Conservation (phyloP, 2,113 vertebrate species). For the Bombycilla garrulus region DNA sequence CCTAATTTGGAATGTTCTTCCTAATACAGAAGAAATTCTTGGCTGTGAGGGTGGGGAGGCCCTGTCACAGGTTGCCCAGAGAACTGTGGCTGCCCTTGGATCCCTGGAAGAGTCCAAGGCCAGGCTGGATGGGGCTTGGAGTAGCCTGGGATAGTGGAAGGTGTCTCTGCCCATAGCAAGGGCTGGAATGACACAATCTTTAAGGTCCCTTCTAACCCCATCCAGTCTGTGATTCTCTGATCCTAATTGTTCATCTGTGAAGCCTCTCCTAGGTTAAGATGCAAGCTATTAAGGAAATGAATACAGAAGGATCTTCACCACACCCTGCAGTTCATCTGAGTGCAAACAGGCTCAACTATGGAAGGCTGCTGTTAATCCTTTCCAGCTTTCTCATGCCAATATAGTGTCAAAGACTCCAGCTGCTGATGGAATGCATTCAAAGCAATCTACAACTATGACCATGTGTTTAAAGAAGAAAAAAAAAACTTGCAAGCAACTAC, state of each 20-base stretch:
- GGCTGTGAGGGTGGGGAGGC: background rate
- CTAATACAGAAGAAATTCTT: background rate
- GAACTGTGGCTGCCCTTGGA: background rate
- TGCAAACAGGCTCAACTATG: background rate
- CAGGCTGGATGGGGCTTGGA: rapidly evolving
- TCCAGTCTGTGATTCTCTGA: background rate
- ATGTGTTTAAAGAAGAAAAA: background rate
- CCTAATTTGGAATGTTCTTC: background rate
- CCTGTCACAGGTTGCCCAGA: background rate
- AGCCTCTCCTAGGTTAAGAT: background rate
- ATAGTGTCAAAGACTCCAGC: background rate
- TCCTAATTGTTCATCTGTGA: background rate
- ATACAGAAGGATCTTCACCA: background rate
- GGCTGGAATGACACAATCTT: background rate
- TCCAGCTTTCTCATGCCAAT: background rate
- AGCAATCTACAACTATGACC: background rate
- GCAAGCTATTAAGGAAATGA: background rate
- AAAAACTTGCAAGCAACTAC: background rate
- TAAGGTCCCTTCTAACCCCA: background rate
- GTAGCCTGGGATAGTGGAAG: rapidly evolving
- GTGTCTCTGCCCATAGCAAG: background rate
- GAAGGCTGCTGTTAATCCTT: background rate
- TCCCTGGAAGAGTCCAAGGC: background rate
- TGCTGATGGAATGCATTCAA: background rate
- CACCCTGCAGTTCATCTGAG: background rate